These are phyloP conservation scores for Acanthurus lineatus DNA, from an alignment of 2,797 vertebrate species.

Conservation along the genomic window DNA sequence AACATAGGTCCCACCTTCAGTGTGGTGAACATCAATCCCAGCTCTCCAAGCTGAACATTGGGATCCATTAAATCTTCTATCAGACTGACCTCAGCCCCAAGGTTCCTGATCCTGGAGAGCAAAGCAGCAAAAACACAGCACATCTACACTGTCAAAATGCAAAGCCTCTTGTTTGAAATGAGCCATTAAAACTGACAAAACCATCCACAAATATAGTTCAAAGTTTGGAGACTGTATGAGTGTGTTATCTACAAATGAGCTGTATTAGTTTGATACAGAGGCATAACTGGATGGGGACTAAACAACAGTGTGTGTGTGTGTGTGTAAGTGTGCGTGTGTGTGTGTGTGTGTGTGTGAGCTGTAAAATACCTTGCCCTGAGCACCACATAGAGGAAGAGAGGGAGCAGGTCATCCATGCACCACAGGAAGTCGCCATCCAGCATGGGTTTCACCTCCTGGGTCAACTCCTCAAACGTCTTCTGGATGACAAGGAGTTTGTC, in stretches of 20 bases:
- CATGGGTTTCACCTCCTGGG: slow-evolving; percentile 90
- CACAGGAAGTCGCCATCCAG: slow-evolving; percentile 91
- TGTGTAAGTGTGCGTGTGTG: background rate
- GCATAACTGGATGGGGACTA: background rate
- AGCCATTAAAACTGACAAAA: background rate
- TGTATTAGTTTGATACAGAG: background rate
- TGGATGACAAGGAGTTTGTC: slow-evolving; percentile 96
- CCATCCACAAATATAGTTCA: no score
- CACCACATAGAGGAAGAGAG: slow-evolving; percentile 97
- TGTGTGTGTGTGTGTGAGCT: background rate
- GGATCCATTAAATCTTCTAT: slow-evolving; percentile 98
- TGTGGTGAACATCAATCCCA: slow-evolving; percentile 98
- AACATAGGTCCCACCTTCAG: slow-evolving; percentile 86
- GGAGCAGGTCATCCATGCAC: slow-evolving; percentile 98
- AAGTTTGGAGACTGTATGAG: background rate
- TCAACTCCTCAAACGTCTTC: slow-evolving; percentile 96
- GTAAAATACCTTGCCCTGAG: slow-evolving; percentile 91
- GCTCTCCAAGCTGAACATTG: slow-evolving; percentile 93
- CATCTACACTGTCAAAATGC: background rate
- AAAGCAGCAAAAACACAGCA: slow-evolving; percentile 21
- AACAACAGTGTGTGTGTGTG: background rate
- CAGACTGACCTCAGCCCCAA: slow-evolving; percentile 95
- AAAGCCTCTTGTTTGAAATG: background rate
- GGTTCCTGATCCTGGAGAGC: slow-evolving; percentile 90
- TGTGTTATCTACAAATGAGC: background rate